Conservation (phyloP, 2,797 vertebrate genomes). For the Spinus pinus region DNA sequence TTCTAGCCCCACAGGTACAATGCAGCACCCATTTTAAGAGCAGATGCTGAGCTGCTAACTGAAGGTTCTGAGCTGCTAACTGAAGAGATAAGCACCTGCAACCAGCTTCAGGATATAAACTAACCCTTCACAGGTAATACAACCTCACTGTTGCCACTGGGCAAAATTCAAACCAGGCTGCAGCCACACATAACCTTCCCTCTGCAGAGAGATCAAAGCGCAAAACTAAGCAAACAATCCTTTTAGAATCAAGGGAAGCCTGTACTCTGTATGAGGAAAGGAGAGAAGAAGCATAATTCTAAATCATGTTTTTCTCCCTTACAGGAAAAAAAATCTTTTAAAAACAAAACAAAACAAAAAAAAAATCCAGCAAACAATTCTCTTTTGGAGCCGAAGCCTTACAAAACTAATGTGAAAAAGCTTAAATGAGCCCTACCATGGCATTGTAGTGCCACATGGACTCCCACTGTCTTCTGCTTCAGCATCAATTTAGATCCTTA, state of each 20-base stretch:
- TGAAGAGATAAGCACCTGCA: constrained; percentile 44
- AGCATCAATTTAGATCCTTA: background rate
- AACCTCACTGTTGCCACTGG: background rate
- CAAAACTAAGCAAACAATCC: background rate
- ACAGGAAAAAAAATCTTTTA: background rate
- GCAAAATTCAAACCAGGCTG: constrained; percentile 23
- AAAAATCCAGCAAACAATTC: background rate
- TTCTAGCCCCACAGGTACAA: background rate
- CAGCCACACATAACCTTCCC: background rate
- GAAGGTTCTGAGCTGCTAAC: background rate
- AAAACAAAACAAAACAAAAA: background rate
- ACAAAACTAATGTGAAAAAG: background rate
- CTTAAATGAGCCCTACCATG: background rate
- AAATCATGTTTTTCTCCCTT: background rate
- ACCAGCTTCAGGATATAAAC: background rate
- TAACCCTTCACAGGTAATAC: background rate
- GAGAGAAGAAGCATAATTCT: background rate
- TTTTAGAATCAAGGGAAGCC: constrained; percentile 1
- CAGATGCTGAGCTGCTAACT: background rate
- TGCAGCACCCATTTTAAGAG: accelerated
- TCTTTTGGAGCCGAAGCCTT: background rate
- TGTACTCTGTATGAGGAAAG: background rate
- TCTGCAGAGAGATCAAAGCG: background rate
- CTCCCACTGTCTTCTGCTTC: background rate
- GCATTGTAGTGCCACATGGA: background rate